Percentiles rank a stretch among this genome's conserved stretches.
phyloP scores from a whole-genome alignment of 92 coral and sea anemone species.

The Palythoa caribaeorum region DNA sequence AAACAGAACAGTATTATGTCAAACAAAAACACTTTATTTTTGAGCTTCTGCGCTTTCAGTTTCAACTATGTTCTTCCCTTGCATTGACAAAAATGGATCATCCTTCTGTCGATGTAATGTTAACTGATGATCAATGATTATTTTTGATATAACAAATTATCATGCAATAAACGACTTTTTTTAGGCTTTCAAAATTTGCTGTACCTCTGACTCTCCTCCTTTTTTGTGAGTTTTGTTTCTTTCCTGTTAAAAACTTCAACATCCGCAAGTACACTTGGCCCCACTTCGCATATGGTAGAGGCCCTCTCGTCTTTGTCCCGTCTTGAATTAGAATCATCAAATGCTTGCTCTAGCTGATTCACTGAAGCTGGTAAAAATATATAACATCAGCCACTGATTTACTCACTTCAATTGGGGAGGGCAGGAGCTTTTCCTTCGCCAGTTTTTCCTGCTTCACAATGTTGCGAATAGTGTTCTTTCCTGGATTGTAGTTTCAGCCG shows the following conservation, averaged over 20 bases:
- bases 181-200: conserved; percentile 18
- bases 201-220: conserved; percentile 39
- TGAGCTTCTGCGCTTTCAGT: conserved; percentile 30
- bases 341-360: not conserved
- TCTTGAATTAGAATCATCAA: too few species aligned
- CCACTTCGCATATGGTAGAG: not conserved
- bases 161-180: conserved; percentile 11
- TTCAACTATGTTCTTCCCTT: not conserved
- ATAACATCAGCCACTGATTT: conserved; percentile 44
- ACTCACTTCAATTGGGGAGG: conserved; percentile 40
- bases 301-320: too few species aligned
- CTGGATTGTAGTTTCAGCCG: not conserved
- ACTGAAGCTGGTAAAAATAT: conserved; percentile 29
- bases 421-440: conserved; percentile 55
- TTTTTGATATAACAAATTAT: conserved; percentile 9
- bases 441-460: conserved; percentile 44
- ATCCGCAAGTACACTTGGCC: conserved; percentile 43
- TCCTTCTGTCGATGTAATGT: not conserved
- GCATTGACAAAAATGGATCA: not conserved
- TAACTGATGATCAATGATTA: not conserved
- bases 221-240: conserved; percentile 31
- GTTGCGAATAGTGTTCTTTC: conserved; percentile 21
- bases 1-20: too few species aligned
- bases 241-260: conserved; percentile 27
- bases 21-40: not conserved